These are phyloP conservation scores for Druon quercuslanigerum DNA, from an alignment of 1,140 invertebrate species.

Conservation along the genomic window DNA sequence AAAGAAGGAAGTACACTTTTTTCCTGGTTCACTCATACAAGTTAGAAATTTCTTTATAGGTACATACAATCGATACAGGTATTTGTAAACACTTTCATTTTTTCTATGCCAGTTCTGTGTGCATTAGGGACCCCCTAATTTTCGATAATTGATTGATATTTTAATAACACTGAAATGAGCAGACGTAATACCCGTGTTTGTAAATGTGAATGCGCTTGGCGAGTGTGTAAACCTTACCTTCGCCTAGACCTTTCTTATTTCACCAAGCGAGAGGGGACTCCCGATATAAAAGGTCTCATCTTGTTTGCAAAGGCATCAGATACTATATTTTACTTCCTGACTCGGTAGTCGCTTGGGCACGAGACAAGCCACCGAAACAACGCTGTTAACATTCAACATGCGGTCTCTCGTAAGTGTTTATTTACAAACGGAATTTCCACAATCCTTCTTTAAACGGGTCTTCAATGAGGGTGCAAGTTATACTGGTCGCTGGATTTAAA, in stretches of 20 bases:
- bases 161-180: conserved; percentile 48
- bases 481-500: too few species aligned
- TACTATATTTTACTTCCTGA: conserved; percentile 64
- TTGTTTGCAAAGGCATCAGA: conserved; percentile 70
- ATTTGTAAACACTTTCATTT: conserved; percentile 2
- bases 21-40: background rate
- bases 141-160: conserved; percentile 43
- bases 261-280: conserved; percentile 69
- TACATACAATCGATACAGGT: background rate
- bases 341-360: conserved; percentile 48
- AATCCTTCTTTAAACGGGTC: background rate
- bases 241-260: conserved; percentile 76
- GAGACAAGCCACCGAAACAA: conserved; percentile 42
- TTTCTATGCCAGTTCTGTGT: background rate
- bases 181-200: conserved; percentile 48
- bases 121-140: background rate
- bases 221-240: conserved; percentile 69
- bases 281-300: conserved; percentile 74
- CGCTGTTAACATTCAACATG: conserved; percentile 59
- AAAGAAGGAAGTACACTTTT: background rate
- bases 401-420: conserved; percentile 62
- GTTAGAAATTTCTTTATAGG: background rate
- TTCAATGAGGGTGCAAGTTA: too few species aligned
- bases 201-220: conserved; percentile 54
- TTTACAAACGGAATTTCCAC: background rate